These are phyloP conservation scores for Nycticebus coucang DNA, from an alignment of 2,113 vertebrate species.

Conservation along the genomic window DNA sequence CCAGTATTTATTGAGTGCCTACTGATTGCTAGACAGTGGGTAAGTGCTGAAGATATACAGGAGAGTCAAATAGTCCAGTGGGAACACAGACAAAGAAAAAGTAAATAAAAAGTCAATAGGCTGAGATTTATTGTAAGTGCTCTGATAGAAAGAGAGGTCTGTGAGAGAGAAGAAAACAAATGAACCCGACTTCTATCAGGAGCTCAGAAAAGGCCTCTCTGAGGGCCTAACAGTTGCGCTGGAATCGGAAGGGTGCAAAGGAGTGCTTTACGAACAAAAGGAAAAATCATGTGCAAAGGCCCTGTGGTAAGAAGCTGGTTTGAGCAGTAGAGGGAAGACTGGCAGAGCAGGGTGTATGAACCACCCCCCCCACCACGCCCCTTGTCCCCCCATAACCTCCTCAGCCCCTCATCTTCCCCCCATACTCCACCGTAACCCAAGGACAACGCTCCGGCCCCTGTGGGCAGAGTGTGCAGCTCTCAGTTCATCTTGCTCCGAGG, in stretches of 20 bases:
- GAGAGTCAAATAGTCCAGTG: not conserved
- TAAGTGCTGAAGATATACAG: not conserved
- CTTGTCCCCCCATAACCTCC: not conserved
- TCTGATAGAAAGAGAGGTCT: not conserved
- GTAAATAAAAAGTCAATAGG: not conserved
- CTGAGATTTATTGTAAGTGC: not conserved
- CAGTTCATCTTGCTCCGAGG: not conserved
- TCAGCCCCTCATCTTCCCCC: not conserved
- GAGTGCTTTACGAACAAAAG: not conserved
- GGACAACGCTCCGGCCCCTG: not conserved
- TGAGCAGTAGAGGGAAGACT: not conserved
- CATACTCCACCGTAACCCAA: not conserved
- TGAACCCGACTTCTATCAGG: not conserved
- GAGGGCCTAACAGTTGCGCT: not conserved
- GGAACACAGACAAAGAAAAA: not conserved
- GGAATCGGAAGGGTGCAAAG: not conserved
- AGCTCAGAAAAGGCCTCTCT: not conserved
- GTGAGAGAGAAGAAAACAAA: not conserved
- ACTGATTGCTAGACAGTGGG: not conserved
- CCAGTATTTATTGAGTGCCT: not conserved
- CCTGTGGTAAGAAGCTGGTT: not conserved
- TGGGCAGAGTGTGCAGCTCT: not conserved
- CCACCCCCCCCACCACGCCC: not conserved
- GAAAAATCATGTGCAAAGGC: not conserved
- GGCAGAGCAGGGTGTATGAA: not conserved